These are phyloP conservation scores for Lagodon rhomboides DNA, from an alignment of 2,797 vertebrate genomes.

Conservation along the genomic window DNA sequence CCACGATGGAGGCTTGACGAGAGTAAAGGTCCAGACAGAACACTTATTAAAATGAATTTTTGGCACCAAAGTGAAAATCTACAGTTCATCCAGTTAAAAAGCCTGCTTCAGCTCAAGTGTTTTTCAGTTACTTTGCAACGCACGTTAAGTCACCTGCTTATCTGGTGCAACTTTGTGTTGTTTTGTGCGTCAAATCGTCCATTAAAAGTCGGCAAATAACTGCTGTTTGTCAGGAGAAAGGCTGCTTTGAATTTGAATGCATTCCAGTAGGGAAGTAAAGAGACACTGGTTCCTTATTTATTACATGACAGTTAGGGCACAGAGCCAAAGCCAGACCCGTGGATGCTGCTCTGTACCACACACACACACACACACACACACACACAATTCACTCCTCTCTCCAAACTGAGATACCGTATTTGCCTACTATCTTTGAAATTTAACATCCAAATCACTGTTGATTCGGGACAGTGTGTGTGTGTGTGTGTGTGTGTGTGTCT, in stretches of 20 bases:
- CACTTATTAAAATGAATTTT: neutral
- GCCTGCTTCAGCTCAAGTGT: neutral
- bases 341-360: neutral
- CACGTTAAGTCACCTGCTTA: neutral
- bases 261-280: slow-evolving; percentile 59
- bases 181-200: neutral
- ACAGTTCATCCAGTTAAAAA: neutral
- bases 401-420: slow-evolving; percentile 35
- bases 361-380: slow-evolving; percentile 9
- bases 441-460: slow-evolving; percentile 18
- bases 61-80: neutral
- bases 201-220: slow-evolving; percentile 1
- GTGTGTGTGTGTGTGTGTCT: slow-evolving; percentile 28
- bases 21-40: neutral
- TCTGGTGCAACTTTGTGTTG: neutral
- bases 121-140: neutral
- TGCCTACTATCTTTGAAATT: slow-evolving; percentile 32
- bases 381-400: neutral
- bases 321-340: slow-evolving; percentile 23
- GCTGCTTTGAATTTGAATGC: slow-evolving; percentile 23
- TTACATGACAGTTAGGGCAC: slow-evolving; percentile 60
- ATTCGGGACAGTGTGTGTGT: slow-evolving; percentile 23
- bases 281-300: slow-evolving; percentile 65
- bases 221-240: neutral
- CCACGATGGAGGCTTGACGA: neutral